Conservation (phyloP, 2,797 vertebrate genomes). For the Tapirus indicus region DNA sequence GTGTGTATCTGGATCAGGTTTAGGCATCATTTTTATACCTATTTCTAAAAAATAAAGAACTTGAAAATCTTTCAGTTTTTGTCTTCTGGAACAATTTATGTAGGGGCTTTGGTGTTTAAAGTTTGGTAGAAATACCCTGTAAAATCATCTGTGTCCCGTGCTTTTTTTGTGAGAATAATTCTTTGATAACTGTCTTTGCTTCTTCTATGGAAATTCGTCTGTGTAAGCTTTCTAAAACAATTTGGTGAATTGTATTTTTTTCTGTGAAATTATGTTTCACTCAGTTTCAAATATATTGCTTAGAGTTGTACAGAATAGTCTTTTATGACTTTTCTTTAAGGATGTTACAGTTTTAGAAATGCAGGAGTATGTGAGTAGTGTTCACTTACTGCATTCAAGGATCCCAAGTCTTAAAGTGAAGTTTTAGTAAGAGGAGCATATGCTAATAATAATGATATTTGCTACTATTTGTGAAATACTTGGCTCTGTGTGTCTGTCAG, state of each 20-base stretch:
- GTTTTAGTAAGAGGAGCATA: accelerated
- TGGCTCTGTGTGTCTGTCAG: accelerated
- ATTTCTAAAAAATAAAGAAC: not conserved
- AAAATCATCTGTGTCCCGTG: not conserved
- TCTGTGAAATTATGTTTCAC: not conserved
- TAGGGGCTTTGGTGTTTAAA: not conserved
- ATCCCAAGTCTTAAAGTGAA: not conserved
- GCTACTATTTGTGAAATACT: not conserved
- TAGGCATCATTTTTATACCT: not conserved
- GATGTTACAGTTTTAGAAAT: not conserved
- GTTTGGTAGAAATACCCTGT: not conserved
- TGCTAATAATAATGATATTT: accelerated
- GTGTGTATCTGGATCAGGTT: not conserved
- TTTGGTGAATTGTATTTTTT: not conserved
- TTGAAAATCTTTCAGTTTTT: not conserved
- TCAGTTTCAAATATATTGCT: not conserved
- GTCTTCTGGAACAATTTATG: not conserved
- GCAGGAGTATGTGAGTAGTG: no score
- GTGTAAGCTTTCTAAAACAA: not conserved
- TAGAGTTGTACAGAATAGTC: not conserved
- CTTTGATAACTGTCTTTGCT: not conserved
- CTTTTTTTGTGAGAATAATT: not conserved
- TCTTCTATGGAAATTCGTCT: not conserved
- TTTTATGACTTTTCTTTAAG: not conserved
- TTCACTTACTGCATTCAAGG: not conserved